Conservation (phyloP, 2,888 invertebrate species). For the Vesta saturnalis region DNA sequence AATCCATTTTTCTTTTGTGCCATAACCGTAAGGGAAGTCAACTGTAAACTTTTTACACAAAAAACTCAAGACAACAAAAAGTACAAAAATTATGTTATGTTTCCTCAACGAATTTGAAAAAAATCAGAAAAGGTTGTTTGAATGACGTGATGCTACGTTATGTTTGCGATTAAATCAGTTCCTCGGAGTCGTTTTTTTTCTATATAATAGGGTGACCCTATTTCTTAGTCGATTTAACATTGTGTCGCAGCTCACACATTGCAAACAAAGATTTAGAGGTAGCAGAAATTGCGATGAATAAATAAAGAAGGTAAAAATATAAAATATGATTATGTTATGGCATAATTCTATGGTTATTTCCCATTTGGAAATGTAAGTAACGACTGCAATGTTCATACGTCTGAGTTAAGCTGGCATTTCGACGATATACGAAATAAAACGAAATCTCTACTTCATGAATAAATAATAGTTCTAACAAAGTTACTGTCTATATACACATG, state of each 20-base stretch:
- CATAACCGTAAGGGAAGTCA: neutral
- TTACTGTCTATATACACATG: constrained; percentile 34
- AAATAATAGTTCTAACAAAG: constrained; percentile 28
- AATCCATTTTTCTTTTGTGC: neutral
- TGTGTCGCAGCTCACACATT: constrained; percentile 19
- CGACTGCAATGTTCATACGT: constrained; percentile 34
- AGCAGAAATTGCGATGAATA: constrained; percentile 32
- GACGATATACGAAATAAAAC: constrained; percentile 31
- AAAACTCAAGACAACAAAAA: neutral
- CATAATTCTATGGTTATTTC: constrained; percentile 30
- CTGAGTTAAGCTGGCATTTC: constrained; percentile 32
- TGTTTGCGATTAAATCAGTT: constrained; percentile 1
- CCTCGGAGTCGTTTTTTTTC: constrained; percentile 8
- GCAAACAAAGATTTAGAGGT: constrained; percentile 31
- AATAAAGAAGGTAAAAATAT: constrained; percentile 30
- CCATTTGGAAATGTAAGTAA: constrained; percentile 33
- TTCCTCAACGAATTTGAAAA: neutral
- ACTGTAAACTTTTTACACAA: neutral
- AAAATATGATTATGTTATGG: constrained; percentile 35
- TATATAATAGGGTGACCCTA: neutral
- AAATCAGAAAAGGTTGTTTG: constrained; percentile 5
- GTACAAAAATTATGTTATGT: constrained; percentile 1
- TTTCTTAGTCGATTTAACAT: constrained; percentile 21
- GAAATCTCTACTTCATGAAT: constrained; percentile 26
- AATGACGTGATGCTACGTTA: neutral